These are phyloP conservation scores for Galerucella calmariensis DNA, from an alignment of 2,888 invertebrate genomes.

Conservation along the genomic window DNA sequence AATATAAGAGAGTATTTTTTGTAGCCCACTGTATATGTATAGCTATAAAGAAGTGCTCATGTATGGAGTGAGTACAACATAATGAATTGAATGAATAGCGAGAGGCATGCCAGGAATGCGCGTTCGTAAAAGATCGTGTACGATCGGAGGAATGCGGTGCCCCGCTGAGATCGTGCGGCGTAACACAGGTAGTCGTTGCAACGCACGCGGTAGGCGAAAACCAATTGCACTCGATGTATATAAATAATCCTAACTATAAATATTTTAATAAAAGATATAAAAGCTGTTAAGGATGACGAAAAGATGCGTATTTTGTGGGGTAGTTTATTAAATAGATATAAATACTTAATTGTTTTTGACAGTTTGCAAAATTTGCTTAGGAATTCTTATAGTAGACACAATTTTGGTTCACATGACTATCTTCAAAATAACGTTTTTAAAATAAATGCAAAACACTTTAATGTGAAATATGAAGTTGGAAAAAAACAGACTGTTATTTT, in stretches of 20 bases:
- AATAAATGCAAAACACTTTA: too few species aligned
- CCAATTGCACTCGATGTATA: slow-evolving; percentile 12
- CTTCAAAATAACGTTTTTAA: too few species aligned
- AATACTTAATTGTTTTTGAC: too few species aligned
- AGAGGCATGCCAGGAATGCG: slow-evolving; percentile 44
- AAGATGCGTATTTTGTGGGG: too few species aligned
- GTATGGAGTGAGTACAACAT: slow-evolving; percentile 32
- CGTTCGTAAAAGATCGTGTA: slow-evolving; percentile 53
- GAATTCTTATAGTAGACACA: too few species aligned
- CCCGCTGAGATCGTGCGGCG: slow-evolving; percentile 65
- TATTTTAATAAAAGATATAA: too few species aligned
- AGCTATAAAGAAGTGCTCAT: slow-evolving; percentile 23
- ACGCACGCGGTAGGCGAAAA: slow-evolving; percentile 45
- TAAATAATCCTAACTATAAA: background rate
- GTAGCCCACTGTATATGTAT: slow-evolving; percentile 23
- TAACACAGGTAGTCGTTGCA: slow-evolving; percentile 62
- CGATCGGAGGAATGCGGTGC: slow-evolving; percentile 69
- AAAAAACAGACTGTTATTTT: too few species aligned
- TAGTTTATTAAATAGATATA: too few species aligned
- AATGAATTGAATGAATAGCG: slow-evolving; percentile 38
- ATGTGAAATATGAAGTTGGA: too few species aligned
- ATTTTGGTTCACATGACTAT: too few species aligned
- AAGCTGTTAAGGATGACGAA: too few species aligned
- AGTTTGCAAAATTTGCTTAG: too few species aligned
- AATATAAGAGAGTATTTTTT: slow-evolving; percentile 11